phyloP scores from a whole-genome alignment of 64 coral and sea anemone species.

The Montipora capricornis region DNA sequence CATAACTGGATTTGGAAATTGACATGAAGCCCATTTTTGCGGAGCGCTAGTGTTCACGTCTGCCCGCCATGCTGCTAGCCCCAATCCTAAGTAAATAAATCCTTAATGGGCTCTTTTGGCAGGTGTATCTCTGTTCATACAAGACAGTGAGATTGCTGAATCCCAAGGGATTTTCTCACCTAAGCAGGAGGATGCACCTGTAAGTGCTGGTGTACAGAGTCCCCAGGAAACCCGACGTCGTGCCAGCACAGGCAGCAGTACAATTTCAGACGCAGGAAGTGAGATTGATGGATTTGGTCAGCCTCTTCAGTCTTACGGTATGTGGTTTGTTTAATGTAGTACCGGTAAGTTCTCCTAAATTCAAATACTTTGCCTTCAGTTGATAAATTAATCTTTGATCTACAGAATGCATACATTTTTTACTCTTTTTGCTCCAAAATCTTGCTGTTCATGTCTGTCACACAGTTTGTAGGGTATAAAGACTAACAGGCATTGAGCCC shows the following conservation, averaged over 20 bases:
- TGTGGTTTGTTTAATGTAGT: background rate
- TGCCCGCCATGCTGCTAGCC: no score
- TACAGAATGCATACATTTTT: no score
- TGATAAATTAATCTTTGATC: no score
- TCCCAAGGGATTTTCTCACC: slow-evolving; percentile 52
- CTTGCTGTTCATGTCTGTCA: no score
- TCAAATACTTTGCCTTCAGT: no score
- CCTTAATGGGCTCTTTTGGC: background rate
- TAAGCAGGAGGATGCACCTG: background rate
- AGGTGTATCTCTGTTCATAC: slow-evolving; percentile 86
- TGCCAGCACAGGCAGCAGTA: slow-evolving; percentile 80
- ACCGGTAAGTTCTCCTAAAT: background rate
- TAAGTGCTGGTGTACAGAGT: background rate
- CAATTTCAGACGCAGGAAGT: slow-evolving; percentile 71
- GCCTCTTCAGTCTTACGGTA: slow-evolving; percentile 74
- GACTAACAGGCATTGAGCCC: no score
- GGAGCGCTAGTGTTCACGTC: no score
- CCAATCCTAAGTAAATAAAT: background rate
- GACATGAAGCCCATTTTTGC: no score
- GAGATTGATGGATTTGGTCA: slow-evolving; percentile 55
- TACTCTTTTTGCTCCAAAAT: no score
- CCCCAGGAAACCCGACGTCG: slow-evolving; percentile 32
- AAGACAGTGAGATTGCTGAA: slow-evolving; percentile 92
- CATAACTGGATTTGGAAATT: no score
- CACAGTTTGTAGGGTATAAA: no score